phyloP scores from a whole-genome alignment of 2,888 invertebrate species.

The Lordiphosa fenestrarum region DNA sequence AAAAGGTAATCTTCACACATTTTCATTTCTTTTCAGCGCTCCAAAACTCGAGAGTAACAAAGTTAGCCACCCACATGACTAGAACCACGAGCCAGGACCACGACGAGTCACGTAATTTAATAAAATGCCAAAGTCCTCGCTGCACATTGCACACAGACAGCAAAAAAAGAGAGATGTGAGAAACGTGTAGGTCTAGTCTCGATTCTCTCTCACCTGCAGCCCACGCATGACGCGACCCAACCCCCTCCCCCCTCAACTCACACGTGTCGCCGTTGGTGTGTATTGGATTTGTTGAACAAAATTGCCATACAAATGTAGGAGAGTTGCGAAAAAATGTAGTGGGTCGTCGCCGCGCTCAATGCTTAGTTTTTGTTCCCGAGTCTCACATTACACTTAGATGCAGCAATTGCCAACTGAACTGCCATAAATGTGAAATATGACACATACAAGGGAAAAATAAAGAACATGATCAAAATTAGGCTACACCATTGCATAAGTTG shows the following conservation, averaged over 20 bases:
- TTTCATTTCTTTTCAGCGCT: slow-evolving; percentile 60
- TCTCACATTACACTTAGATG: slow-evolving; percentile 1
- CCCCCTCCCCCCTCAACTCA: slow-evolving; percentile 1
- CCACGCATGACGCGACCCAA: slow-evolving; percentile 18
- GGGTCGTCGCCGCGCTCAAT: too few relatives aligned
- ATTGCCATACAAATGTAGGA: slow-evolving; percentile 37
- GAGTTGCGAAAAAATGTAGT: too few relatives aligned
- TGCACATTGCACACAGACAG: slow-evolving; percentile 48
- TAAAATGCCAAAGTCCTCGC: slow-evolving; percentile 68
- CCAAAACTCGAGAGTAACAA: slow-evolving; percentile 36
- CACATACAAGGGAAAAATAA: neutral
- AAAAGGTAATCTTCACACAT: slow-evolving; percentile 47
- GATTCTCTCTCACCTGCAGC: slow-evolving; percentile 11
- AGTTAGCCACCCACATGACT: slow-evolving; percentile 42
- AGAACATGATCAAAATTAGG: too few relatives aligned
- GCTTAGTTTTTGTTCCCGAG: too few relatives aligned
- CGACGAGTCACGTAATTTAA: slow-evolving; percentile 61
- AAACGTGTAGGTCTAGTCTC: slow-evolving; percentile 41
- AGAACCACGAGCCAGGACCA: neutral
- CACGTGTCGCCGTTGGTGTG: slow-evolving; percentile 19
- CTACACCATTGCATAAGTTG: too few relatives aligned
- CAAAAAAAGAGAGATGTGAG: slow-evolving; percentile 17
- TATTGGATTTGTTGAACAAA: slow-evolving; percentile 21
- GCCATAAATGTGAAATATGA: slow-evolving; percentile 5
- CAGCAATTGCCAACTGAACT: slow-evolving; percentile 9